phyloP scores from a whole-genome alignment of 2,113 vertebrate species.

The Rhinogobius similis region DNA sequence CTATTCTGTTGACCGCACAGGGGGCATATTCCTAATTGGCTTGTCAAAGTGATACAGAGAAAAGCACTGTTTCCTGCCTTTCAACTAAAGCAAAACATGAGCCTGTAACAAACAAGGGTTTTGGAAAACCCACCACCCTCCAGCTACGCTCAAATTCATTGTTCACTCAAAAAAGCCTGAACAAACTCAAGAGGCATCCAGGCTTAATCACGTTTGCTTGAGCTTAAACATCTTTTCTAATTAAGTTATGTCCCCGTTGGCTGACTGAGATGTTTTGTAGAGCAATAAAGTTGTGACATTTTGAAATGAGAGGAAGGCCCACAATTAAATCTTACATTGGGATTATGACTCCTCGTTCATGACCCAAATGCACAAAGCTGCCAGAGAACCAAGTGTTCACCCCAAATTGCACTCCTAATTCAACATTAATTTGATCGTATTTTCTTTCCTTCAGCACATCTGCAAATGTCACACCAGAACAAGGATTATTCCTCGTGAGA shows the following conservation, averaged over 20 bases:
- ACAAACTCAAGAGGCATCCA: constrained; percentile 48
- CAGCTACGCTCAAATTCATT: not conserved
- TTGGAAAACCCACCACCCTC: not conserved
- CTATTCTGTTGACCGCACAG: constrained; percentile 37
- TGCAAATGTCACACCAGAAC: constrained; percentile 56
- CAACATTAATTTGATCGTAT: constrained; percentile 1
- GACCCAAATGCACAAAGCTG: constrained; percentile 35
- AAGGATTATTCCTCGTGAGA: not conserved
- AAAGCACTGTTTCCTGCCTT: constrained; percentile 38
- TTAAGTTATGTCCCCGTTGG: constrained; percentile 50
- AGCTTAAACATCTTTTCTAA: constrained; percentile 62
- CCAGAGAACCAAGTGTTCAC: constrained; percentile 19
- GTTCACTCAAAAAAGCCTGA: constrained; percentile 5
- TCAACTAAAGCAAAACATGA: constrained; percentile 7
- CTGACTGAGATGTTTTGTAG: constrained; percentile 43
- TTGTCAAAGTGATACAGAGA: constrained; percentile 35
- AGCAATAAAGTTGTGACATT: constrained; percentile 63
- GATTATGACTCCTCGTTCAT: constrained; percentile 32
- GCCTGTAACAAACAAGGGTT: not conserved
- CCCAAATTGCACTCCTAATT: constrained; percentile 37
- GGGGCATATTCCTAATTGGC: constrained; percentile 28
- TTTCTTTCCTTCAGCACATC: constrained; percentile 13
- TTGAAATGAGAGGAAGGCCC: constrained; percentile 40
- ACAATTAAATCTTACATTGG: constrained; percentile 50
- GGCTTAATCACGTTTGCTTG: constrained; percentile 51